Evolutionary conservation across 2,888 invertebrate species (phyloP).

Genomic region (Drosophila diplacantha): DNA sequence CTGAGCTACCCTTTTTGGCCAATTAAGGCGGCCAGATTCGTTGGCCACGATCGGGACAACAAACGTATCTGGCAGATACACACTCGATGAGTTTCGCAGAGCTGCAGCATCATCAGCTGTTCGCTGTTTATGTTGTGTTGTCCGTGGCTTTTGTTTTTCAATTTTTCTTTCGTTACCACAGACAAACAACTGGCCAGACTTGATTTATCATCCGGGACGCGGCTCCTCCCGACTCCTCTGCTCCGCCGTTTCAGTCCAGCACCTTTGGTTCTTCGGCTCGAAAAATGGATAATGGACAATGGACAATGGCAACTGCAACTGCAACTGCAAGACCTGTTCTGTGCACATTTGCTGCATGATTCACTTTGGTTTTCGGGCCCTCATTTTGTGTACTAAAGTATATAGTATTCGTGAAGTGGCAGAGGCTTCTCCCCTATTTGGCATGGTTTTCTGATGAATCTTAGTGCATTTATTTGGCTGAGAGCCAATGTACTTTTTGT

Average conservation of each 20-base stretch:
- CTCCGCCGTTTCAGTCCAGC: constrained; percentile 15
- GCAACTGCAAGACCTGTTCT: constrained; percentile 52
- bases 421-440: constrained; percentile 16
- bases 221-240: constrained; percentile 9
- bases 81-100: constrained; percentile 10
- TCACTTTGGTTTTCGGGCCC: constrained; percentile 49
- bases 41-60: constrained; percentile 44
- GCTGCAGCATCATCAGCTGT: constrained; percentile 63
- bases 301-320: constrained; percentile 15
- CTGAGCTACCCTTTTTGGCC: constrained; percentile 47
- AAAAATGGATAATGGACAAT: constrained; percentile 37
- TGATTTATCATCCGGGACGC: constrained; percentile 55
- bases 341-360: constrained; percentile 62
- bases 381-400: constrained; percentile 7
- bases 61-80: constrained; percentile 49
- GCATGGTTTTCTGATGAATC: constrained; percentile 9
- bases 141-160: constrained; percentile 49
- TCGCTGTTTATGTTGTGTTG: constrained; percentile 59
- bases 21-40: constrained; percentile 54
- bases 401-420: constrained; percentile 13
- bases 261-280: constrained; percentile 27
- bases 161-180: constrained; percentile 43
- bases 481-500: constrained; percentile 4
- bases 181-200: constrained; percentile 51
- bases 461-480: constrained; percentile 14